Conservation (phyloP, 2,888 invertebrate genomes). For the Elysia crispata region DNA sequence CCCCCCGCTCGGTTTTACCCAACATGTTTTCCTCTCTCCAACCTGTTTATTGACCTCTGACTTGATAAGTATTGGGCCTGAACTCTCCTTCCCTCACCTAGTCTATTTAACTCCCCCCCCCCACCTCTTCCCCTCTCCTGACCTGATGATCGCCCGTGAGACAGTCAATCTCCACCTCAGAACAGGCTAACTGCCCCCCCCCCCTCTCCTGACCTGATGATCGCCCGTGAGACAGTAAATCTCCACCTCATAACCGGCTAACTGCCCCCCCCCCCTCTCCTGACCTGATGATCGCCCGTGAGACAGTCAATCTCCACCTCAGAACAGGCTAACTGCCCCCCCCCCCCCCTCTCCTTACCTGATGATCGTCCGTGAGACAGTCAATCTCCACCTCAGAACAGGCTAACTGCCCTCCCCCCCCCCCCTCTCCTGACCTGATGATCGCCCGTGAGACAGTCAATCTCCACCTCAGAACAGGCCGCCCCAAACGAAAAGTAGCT, state of each 20-base stretch:
- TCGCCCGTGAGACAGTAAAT: conserved; percentile 75
- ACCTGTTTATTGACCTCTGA: no score
- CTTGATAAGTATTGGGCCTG: no score
- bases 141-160: conserved; percentile 75
- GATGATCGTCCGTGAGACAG: conserved; percentile 74
- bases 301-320: conserved; percentile 74
- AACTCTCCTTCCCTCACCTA: no score
- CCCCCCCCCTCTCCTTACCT: no score
- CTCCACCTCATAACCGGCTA: conserved; percentile 72
- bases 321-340: no score
- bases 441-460: conserved; percentile 75
- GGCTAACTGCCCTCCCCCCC: no score
- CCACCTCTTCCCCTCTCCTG: no score
- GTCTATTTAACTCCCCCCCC: no score
- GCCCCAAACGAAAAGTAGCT: conserved; percentile 69
- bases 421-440: conserved; percentile 69
- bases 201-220: conserved; percentile 70
- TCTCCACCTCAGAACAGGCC: conserved; percentile 71
- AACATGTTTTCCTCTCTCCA: no score
- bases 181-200: no score
- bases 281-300: conserved; percentile 74
- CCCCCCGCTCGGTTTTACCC: no score
- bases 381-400: conserved; percentile 74
- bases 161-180: conserved; percentile 73
- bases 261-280: no score